phyloP scores from a whole-genome alignment of 2,797 vertebrate genomes.

The Eulemur albifrons region DNA sequence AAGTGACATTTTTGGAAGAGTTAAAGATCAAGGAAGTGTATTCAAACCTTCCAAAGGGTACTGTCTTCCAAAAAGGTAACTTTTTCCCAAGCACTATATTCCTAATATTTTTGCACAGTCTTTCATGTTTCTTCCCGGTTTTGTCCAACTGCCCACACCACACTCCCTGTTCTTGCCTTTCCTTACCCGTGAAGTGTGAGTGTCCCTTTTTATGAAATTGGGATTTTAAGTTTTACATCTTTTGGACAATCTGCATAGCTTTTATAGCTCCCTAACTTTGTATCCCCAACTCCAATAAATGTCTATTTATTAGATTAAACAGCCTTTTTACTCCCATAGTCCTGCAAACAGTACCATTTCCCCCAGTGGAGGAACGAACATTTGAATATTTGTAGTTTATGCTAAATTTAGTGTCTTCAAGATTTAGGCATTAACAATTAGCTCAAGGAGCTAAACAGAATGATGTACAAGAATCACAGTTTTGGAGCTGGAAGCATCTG shows the following conservation, averaged over 20 bases:
- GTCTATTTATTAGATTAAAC: neutral
- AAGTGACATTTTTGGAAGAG: neutral
- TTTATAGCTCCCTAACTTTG: neutral
- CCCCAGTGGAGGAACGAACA: neutral
- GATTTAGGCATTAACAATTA: neutral
- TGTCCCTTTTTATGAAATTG: neutral
- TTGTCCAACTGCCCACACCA: neutral
- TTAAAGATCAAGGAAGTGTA: conserved; percentile 16
- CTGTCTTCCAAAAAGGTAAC: neutral
- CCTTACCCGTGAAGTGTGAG: neutral
- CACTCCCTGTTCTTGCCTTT: neutral
- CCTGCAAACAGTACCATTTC: neutral
- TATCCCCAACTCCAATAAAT: neutral
- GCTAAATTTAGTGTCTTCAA: neutral
- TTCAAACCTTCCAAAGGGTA: neutral
- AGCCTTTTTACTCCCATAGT: neutral
- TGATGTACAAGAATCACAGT: neutral
- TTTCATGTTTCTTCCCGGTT: neutral
- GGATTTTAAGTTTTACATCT: neutral
- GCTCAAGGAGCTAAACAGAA: neutral
- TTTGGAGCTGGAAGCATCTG: neutral
- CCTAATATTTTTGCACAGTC: neutral
- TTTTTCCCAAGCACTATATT: neutral
- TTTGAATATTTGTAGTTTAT: neutral
- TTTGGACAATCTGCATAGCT: neutral